Conservation (phyloP, 2,797 vertebrate genomes). For the Nyctibius grandis region DNA sequence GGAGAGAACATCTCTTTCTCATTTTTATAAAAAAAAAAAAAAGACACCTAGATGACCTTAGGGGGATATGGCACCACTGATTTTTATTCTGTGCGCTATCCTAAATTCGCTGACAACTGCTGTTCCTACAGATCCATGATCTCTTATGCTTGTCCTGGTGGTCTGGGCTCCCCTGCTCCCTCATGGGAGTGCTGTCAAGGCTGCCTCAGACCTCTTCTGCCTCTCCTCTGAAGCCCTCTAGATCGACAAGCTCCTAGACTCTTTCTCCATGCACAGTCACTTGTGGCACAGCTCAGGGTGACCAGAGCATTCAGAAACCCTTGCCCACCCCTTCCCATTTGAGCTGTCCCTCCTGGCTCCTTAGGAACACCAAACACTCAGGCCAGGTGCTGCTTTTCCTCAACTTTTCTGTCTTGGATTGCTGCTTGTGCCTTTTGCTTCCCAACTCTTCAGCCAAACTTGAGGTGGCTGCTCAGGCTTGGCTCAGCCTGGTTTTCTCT, state of each 20-base stretch:
- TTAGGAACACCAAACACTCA: neutral
- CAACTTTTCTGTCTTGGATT: neutral
- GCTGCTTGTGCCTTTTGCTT: neutral
- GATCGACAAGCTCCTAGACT: neutral
- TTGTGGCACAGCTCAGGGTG: neutral
- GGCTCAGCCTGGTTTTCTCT: neutral
- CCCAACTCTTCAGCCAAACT: neutral
- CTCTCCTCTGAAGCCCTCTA: neutral
- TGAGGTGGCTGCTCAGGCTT: neutral
- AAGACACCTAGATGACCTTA: neutral
- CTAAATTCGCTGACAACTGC: too few species aligned
- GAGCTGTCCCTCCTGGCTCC: neutral
- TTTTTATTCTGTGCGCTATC: too few species aligned
- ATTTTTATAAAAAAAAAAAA: neutral
- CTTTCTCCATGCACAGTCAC: neutral
- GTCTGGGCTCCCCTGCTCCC: neutral
- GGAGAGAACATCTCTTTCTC: neutral
- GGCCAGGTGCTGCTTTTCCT: neutral
- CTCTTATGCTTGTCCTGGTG: neutral
- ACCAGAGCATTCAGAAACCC: neutral
- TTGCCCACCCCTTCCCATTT: neutral
- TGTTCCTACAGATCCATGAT: neutral
- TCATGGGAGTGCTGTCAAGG: neutral
- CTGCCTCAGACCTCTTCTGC: neutral
- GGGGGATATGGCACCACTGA: too few species aligned